Base-by-base conservation (phyloP, 37 sponge, comb jelly and placozoan species). In the Crambe crambe region DNA sequence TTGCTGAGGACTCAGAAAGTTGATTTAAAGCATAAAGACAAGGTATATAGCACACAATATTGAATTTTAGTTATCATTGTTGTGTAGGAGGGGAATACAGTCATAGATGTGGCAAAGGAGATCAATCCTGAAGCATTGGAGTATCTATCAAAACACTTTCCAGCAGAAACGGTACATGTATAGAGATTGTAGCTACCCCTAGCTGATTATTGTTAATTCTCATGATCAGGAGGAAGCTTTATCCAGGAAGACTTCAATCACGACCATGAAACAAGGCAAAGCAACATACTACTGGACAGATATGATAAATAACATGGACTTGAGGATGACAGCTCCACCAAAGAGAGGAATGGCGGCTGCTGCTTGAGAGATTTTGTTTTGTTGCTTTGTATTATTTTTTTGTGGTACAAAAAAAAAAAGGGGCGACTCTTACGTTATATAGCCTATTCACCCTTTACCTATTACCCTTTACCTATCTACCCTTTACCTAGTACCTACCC, bases 21-120 rank as follows among this genome's bases (percentile, higher is more conserved):
- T 65, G 35, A 65, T 18, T 31, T 65, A 34, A 65, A 31, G 66
- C 66, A 65, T 65, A 9, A 65, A 65, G 66, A 65, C 31, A 30
- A 17, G 35, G 66, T 65, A 30, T 31, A 30, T 30, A 65, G 9
- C 27, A 21, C 4, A 4, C 27, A 60, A 21, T 60, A 60, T 60
- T 60, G 26, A 4, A 5, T 60, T 31, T 65, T 65, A 8, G 12
- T 34, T 8, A 17, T 65, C 66, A 30, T 9, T 65, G 3, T 65
- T 17, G 30, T 65, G 10, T 34, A 65, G 66, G 35, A 32, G 31
- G 35, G 35, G 35, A 65, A 65, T 17, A 65, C 34, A 8, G 3
- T 65, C 15, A 17, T 65, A 30, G 66, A 65, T 31, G 12, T 65
- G 66, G 27, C 66, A 17, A 30, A 65, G 66, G 31, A 65, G 66